These are phyloP conservation scores for Epirrhoe alternata DNA, from an alignment of 2,888 invertebrate species.

Conservation along the genomic window DNA sequence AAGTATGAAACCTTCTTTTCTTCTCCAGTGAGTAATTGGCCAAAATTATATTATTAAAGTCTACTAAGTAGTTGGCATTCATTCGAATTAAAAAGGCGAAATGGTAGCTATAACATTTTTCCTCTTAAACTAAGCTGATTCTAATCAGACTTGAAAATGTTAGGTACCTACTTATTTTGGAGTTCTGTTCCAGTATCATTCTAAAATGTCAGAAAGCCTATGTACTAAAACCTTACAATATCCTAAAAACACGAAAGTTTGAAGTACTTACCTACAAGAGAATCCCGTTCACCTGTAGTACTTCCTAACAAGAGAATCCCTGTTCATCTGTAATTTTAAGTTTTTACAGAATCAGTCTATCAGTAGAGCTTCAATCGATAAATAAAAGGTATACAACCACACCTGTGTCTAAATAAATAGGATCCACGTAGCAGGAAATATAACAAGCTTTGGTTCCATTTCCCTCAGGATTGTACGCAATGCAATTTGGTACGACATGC, in stretches of 20 bases:
- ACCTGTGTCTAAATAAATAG: constrained; percentile 46
- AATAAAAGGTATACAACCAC: constrained; percentile 24
- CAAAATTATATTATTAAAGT: constrained; percentile 39
- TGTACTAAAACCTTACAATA: no score
- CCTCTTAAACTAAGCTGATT: no score
- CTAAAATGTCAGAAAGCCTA: no score
- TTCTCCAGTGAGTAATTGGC: constrained; percentile 35
- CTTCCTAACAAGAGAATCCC: no score
- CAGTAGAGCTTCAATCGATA: background rate
- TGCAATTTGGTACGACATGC: constrained; percentile 40
- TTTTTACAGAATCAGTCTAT: background rate
- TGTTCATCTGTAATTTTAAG: no score
- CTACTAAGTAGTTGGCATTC: constrained; percentile 25
- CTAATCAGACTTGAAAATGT: no score
- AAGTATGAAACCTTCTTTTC: constrained; percentile 34
- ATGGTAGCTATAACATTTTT: background rate
- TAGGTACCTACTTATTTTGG: no score
- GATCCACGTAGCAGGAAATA: constrained; percentile 41
- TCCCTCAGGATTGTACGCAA: constrained; percentile 36
- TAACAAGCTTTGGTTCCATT: constrained; percentile 39
- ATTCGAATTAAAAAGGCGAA: background rate
- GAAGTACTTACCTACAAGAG: no score
- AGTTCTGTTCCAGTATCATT: no score
- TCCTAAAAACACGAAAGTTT: no score
- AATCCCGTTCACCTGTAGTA: no score